Percentiles rank a stretch among this genome's conserved stretches.
Conservation (phyloP, 2,888 invertebrate genomes). For the Nymphalis polychloros region DNA sequence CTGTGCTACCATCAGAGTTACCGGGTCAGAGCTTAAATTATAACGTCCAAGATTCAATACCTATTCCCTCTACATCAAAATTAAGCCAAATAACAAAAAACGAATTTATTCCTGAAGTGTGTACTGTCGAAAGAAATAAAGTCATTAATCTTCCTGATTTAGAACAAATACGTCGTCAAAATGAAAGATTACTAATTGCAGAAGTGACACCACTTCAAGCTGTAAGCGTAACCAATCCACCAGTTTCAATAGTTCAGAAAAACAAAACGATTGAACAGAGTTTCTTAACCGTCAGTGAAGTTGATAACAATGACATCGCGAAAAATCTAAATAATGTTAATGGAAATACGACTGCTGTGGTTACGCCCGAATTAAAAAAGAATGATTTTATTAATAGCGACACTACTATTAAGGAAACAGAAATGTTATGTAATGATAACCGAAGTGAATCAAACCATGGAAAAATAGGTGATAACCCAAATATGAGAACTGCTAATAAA, state of each 20-base stretch:
- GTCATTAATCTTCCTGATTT: conserved; percentile 62
- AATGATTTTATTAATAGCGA: too few species aligned
- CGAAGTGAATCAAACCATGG: not conserved
- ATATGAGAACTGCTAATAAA: not conserved
- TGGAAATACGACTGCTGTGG: not conserved
- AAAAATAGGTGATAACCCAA: not conserved
- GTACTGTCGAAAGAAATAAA: conserved; percentile 52
- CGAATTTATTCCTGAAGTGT: not conserved
- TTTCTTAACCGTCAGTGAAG: not conserved
- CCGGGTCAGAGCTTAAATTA: conserved; percentile 6
- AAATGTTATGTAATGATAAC: not conserved
- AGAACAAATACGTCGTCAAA: conserved; percentile 58
- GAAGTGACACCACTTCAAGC: conserved; percentile 62
- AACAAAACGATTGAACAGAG: not conserved
- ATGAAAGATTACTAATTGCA: conserved; percentile 63
- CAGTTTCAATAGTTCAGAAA: conserved; percentile 35
- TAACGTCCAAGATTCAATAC: not conserved
- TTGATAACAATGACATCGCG: not conserved
- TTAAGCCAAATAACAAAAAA: not conserved
- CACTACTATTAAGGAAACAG: too few species aligned
- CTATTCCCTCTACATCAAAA: not conserved
- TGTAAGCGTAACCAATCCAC: conserved; percentile 32
- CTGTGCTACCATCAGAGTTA: not conserved
- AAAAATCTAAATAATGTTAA: not conserved
- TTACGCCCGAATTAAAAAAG: not conserved